Percentiles rank a stretch among this genome's conserved stretches.
Conservation (phyloP, 2,888 invertebrate species). For the Tipula helvola region DNA sequence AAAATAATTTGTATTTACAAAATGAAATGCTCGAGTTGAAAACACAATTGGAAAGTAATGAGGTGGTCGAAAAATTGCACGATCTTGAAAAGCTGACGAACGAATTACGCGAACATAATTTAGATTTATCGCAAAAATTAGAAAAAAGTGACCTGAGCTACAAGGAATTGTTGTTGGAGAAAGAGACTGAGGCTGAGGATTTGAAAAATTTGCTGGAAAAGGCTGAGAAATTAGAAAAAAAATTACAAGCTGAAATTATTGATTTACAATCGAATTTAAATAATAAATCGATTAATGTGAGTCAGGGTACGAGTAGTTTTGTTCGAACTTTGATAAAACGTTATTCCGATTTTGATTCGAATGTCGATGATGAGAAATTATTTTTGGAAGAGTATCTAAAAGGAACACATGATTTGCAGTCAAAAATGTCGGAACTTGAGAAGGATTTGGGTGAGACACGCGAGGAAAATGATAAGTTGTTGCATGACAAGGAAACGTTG, state of each 20-base stretch:
- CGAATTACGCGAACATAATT: not conserved
- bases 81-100: not conserved
- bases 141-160: slow-evolving; percentile 25
- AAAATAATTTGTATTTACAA: not conserved
- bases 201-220: slow-evolving; percentile 18
- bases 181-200: slow-evolving; percentile 19
- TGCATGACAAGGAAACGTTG: slow-evolving; percentile 41
- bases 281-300: slow-evolving; percentile 12
- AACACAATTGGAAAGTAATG: not conserved
- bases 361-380: not conserved
- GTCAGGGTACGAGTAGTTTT: not conserved
- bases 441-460: not conserved
- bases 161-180: slow-evolving; percentile 23
- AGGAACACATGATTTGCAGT: not conserved
- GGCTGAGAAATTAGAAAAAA: slow-evolving; percentile 19
- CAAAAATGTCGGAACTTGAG: not conserved
- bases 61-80: not conserved
- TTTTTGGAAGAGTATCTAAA: slow-evolving; percentile 9
- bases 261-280: slow-evolving; percentile 27
- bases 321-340: not conserved
- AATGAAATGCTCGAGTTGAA: not conserved
- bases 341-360: not conserved
- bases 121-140: slow-evolving; percentile 29
- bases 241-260: slow-evolving; percentile 25
- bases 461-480: slow-evolving; percentile 38